phyloP scores from a whole-genome alignment of 2,797 vertebrate species.

The Carcharodon carcharias region DNA sequence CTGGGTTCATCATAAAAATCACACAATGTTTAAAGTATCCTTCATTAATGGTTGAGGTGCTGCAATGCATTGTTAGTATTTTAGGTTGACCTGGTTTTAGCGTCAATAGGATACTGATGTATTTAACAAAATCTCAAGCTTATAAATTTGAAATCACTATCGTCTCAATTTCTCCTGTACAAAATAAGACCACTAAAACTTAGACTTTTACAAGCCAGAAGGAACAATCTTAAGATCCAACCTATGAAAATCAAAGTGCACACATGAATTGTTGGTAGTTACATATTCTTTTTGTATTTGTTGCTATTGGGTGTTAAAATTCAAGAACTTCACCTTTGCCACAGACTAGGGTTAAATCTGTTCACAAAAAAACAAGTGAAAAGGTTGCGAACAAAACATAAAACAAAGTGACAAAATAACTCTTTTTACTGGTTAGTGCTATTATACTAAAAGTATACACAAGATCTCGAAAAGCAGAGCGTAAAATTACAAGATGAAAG shows the following conservation, averaged over 20 bases:
- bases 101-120: not conserved
- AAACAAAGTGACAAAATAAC: not conserved
- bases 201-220: not conserved
- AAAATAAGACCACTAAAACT: not conserved
- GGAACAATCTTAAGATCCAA: not conserved
- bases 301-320: not conserved
- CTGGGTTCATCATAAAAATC: not conserved
- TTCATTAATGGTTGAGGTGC: not conserved
- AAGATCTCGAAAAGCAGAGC: not conserved
- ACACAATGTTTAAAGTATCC: not conserved
- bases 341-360: not conserved
- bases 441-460: not conserved
- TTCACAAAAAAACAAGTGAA: not conserved
- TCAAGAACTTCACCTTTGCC: not conserved
- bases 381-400: not conserved
- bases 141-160: not conserved
- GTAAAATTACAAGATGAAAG: not conserved
- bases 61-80: not conserved
- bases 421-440: not conserved
- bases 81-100: not conserved
- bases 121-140: not conserved
- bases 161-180: not conserved
- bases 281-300: not conserved
- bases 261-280: not conserved
- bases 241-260: not conserved